Evolutionary conservation across 2,888 invertebrate species (phyloP).

Genomic region (Dorcus hopei): DNA sequence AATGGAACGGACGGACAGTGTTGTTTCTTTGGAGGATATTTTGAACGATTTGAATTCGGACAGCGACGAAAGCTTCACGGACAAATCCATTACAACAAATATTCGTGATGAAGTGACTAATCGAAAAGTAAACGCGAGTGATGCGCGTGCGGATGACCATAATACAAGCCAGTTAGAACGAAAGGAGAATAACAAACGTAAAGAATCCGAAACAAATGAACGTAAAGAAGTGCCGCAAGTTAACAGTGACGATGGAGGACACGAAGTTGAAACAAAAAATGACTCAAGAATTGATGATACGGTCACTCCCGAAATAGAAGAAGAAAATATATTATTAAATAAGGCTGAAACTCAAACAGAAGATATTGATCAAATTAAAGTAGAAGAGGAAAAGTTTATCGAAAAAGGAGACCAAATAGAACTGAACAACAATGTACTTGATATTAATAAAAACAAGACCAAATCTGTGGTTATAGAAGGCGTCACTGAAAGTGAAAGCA

Average conservation of each 20-base stretch:
- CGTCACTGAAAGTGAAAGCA: conserved; percentile 16
- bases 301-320: neutral
- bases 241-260: neutral
- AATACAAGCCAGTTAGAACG: neutral
- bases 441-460: neutral
- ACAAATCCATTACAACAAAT: neutral
- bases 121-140: too few relatives aligned
- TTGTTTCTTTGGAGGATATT: conserved; percentile 27
- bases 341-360: neutral
- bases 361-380: neutral
- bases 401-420: neutral
- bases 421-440: neutral
- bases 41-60: conserved; percentile 26
- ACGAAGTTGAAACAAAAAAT: neutral
- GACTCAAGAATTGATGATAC: too few relatives aligned
- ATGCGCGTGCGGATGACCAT: too few relatives aligned
- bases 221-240: neutral
- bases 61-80: conserved; percentile 16
- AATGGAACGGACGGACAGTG: conserved; percentile 18
- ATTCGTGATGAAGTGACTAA: too few relatives aligned
- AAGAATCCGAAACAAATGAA: too few relatives aligned
- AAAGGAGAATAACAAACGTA: neutral
- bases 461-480: conserved; percentile 5
- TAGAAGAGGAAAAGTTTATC: neutral
- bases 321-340: neutral